Base-by-base conservation (phyloP, 2,113 vertebrate species). In the Gymnocephalus cernua region DNA sequence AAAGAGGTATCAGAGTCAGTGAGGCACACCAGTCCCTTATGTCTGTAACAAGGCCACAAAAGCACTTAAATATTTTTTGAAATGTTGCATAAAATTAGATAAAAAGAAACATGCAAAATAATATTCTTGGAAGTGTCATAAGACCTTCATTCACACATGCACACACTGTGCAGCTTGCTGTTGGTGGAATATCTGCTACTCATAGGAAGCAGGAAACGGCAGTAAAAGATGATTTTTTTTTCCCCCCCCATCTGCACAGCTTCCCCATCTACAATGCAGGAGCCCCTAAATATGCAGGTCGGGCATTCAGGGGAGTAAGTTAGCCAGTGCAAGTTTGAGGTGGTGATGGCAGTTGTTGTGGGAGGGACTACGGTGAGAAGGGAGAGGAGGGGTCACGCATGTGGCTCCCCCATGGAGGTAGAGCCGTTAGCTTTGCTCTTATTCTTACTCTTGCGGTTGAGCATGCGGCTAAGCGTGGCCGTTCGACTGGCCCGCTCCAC, bases 371-470 rank as follows among this genome's bases (percentile, higher is more conserved):
- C 67, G 80, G 76, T 64, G 65, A 47, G 23, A 38, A 41, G 32
- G 44, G 25, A 35, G 3, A 12, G 35, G 0, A 29, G 64, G 57
- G 75, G 81, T 95, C 94, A 94, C 35, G 44, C 74, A 2, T 84
- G 84, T n/a, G 86, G 88, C 63, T 94, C 92, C 74, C 84, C 90
- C 3, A 44, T 48, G 10, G 90, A 86, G 76, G 92, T 81, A n/a
- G 89, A 81, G 74, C 96, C 95, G 0, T 99, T 97, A 79, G 95
- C 62, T 91, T 95, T 94, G 61, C 13, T 94, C 93, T 96, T 97
- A 89, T 90, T 95, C 91, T 92, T 96, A 79, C 95, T 95, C 91
- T 95, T 99, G 91, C 91, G 96, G 94, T 92, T 96, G 44, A 99
- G 94, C 77, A 99, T 95, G 15, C 96, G 94, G 57, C 94, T 95